Evolutionary conservation across 2,888 invertebrate species (phyloP), one percentile per base, ranked within the genome.

Genomic region (Ichneumoninae sp.): DNA sequence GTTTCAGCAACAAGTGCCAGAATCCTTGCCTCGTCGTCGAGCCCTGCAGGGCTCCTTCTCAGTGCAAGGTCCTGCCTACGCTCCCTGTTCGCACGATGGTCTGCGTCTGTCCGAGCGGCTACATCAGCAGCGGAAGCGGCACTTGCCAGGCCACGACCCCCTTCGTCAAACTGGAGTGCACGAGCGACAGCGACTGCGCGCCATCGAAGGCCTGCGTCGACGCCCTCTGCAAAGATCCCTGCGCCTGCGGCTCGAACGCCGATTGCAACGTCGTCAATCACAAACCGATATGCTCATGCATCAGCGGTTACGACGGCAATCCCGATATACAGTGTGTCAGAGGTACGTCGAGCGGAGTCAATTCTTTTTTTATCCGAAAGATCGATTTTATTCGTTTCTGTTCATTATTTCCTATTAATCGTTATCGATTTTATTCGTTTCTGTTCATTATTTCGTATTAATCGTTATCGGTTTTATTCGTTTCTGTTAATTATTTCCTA

Each of bases 51-150:
- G 95, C 95, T 75, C 98, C 98, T 50, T 96, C 98, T 0, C 95
- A 95, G 86, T 98, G 98, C 91, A 96, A 96, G 93, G 98, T 98
- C 0, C 95, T 97, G 33, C 96, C 97, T 0, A 97, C 98, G 4
- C 93, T 96, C 36, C 98, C 98, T 0, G 97, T 98, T 6, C 95
- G 98, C 85, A 98, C 98, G 0, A 97, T 98, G 97, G 95, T 98
- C 52, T 98, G 98, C 92, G 96, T 97, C 3, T 98, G 98, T 90
- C 97, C 98, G 36, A 97, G 97, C 73, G 98, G 98, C 22, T 98
- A 97, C 90, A 96, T 98, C 3, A 97, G 97, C 93, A 97, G 96
- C 87, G 98, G 98, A 78, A 96, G 96, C 87, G 97, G 97, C 70
- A 95, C 96, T 57, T 98, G 98, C 91, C 96, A 96, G 83, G 96